Evolutionary conservation across 2,113 vertebrate genomes (phyloP).

Genomic region (Centropristis striata): DNA sequence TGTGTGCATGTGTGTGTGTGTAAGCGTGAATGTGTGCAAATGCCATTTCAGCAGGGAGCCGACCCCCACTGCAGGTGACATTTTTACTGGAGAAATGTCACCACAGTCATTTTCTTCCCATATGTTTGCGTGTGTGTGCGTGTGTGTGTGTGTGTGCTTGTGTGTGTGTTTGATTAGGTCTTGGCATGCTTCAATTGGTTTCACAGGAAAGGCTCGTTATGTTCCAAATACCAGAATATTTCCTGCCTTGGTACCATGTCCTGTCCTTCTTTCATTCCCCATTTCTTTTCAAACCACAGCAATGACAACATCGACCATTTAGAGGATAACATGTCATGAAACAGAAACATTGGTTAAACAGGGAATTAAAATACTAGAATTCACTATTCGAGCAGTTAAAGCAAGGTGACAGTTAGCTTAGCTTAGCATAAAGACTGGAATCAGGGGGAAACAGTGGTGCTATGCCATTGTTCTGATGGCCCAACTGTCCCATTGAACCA

Average conservation of each 20-base stretch:
- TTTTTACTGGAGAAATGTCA: slow-evolving; percentile 84
- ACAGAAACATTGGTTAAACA: neutral
- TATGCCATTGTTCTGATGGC: too few species aligned
- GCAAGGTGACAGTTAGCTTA: neutral
- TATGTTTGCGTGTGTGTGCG: slow-evolving; percentile 25
- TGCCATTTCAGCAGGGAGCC: slow-evolving; percentile 73
- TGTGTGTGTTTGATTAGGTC: slow-evolving; percentile 45
- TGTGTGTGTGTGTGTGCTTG: slow-evolving; percentile 15
- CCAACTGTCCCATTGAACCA: too few species aligned
- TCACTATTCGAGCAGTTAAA: neutral
- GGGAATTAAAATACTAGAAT: neutral
- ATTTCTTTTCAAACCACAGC: slow-evolving; percentile 9
- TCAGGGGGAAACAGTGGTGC: neutral
- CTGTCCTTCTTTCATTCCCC: slow-evolving; percentile 5
- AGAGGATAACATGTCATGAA: neutral
- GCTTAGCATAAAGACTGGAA: neutral
- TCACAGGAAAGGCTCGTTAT: slow-evolving; percentile 48
- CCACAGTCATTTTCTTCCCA: slow-evolving; percentile 72
- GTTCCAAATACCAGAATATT: slow-evolving; percentile 43
- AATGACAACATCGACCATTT: too few species aligned
- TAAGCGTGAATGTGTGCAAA: slow-evolving; percentile 72
- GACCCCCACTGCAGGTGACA: slow-evolving; percentile 78
- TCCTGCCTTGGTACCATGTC: neutral
- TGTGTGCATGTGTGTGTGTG: slow-evolving; percentile 29
- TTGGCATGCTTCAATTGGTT: slow-evolving; percentile 51